Evolutionary conservation across 2,888 invertebrate genomes (phyloP), one percentile per base, ranked within the genome.

Genomic region (Eupithecia exiguata): DNA sequence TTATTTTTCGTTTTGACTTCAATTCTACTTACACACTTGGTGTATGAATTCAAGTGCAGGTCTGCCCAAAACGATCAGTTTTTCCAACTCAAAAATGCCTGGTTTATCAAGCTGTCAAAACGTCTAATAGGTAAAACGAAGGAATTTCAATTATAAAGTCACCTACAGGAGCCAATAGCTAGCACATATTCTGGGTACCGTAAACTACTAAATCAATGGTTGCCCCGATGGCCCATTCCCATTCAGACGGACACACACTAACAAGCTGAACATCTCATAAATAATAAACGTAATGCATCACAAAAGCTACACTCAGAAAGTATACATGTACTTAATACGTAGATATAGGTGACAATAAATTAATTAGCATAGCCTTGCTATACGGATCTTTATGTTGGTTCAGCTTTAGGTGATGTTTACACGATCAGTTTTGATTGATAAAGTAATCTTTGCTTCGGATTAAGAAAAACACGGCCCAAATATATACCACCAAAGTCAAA

Each of bases 311-410:
- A 72, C 46, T 76, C 69, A 78, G 70, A 77, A 67, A 79, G 49
- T 80, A 75, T 77, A 80, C 82, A 86, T 86, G 86, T 88, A 88
- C n/a, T n/a, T n/a, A 65, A 36, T 65, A 65, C 63, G 63, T 65
- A 21, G 36, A 65, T 65, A 36, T 36, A 36, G 36, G 36, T 65
- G 63, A 87, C 87, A 87, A 84, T 92, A 91, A 90, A 91, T 91
- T 89, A 89, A 92, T 91, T 91, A 92, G 83, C 89, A 86, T 86
- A 82, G 76, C 75, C 79, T 78, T 78, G 88, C 82, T 85, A 87
- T 83, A 80, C 84, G 85, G 83, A 81, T 81, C 73, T 78, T 78
- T 78, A 66, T 72, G 76, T 70, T 75, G 70, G 63, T 67, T 69
- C 40, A 38, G 30, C 46, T 40, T 75, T 67, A 79, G 62, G 76